Base-by-base conservation (phyloP, 2,888 invertebrate species). In the Orgyia antiqua region DNA sequence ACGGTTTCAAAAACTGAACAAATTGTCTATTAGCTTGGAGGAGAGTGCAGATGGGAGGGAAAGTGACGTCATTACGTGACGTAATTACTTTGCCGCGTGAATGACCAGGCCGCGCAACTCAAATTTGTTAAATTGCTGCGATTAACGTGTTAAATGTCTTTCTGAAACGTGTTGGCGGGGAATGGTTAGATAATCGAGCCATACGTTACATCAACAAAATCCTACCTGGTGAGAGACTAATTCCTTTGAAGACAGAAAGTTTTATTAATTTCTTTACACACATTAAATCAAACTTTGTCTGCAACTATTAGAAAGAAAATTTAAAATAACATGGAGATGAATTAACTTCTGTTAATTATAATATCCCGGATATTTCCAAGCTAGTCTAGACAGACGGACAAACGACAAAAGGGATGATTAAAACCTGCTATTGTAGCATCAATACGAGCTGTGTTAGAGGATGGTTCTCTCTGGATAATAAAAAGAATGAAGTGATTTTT, bases 61-160 rank as follows among this genome's bases (percentile, higher is more conserved):
- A 79, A 84, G 77, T 83, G 82, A 79, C 72, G 75, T 78, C 83
- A 80, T 86, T 84, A 80, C 65, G 71, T 65, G 66, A 64, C 70
- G 80, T 82, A 83, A 86, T 84, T 83, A 76, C 82, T 80, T 86
- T 86, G 83, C 78, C 83, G 75, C 82, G 64, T 77, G 80, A 68
- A 68, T 74, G 82, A 73, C 75, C 83, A 64, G 60, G 53, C 43
- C 51, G 60, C 57, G 61, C 50, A 58, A 66, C 58, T 61, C 63
- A 64, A 73, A 78, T 24, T 82, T 77, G 78, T 78, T 78, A 74
- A 79, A 83, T 79, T 73, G 72, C 61, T 42, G 62, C 79, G 71
- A 83, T 83, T 78, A 77, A 75, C 73, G 68, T 77, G 74, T 72
- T 77, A 71, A 80, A 84, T 80, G 76, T 75, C 72, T 79, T 82